Evolutionary conservation across 2,888 invertebrate species (phyloP), one percentile per base, ranked within the genome.

Genomic region (Amblyteles armatorius): DNA sequence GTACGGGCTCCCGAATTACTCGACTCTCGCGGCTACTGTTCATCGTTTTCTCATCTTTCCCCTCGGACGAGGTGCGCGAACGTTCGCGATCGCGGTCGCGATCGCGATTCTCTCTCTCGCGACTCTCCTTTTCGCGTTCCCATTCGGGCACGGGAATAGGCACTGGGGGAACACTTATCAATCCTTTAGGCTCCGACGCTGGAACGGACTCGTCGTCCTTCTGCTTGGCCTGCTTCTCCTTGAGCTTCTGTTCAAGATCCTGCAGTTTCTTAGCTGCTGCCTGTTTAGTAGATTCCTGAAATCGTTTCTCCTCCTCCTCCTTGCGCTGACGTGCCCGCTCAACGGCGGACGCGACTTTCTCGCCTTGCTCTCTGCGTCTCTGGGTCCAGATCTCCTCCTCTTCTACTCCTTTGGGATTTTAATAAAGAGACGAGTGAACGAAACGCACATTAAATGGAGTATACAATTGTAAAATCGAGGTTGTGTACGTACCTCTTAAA

Each of bases 301-400:
- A 97, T 60, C 97, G 95, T 86, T 98, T 97, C 91, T 98, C 98
- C 91, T 98, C 98, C 91, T 98, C 98, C 91, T 98, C 98, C 90
- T 98, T 97, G 40, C 97, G 96, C 91, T 97, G 97, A 79, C 97
- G 96, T 0, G 98, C 98, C 40, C 98, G 95, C 88, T 97, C 98
- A 19, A 98, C 97, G 0, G 97, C 97, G 80, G 96, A 96, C 11
- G 97, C 96, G 71, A 98, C 96, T 91, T 96, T 96, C 89, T 96
- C 96, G 92, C 94, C 95, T 89, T 97, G 96, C 86, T 96, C 96
- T 82, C 96, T 95, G 73, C 97, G 95, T 82, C 96, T 95, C 91
- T 96, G 96, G n/a, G 96, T 95, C 96, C 97, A 96, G 80, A 96
- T 93, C 90, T 97, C 96, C 84, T 96, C 96, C 67, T 96, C 96